Evolutionary conservation across 2,888 invertebrate genomes (phyloP).

Genomic region (Atrina japonica): DNA sequence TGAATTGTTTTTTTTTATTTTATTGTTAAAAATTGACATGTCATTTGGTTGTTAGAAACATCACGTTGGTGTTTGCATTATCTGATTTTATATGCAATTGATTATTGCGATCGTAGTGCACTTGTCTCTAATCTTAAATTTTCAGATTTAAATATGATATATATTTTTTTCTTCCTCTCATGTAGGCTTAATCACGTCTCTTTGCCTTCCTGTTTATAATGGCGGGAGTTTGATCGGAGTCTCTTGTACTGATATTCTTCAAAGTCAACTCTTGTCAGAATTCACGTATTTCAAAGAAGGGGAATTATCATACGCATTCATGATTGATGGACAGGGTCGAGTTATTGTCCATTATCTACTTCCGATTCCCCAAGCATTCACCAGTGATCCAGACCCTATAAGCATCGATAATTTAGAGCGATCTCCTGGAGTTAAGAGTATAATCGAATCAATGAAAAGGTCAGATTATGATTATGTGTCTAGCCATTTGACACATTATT

Average conservation of each 20-base stretch:
- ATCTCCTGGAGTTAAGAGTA: conserved; percentile 1
- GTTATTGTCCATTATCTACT: conserved; percentile 27
- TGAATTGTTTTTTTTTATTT: too few relatives aligned
- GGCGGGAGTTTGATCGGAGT: conserved; percentile 12
- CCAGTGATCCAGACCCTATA: conserved; percentile 15
- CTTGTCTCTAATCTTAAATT: too few relatives aligned
- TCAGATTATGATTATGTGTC: background rate
- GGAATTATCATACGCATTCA: conserved; percentile 33
- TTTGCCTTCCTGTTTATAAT: conserved; percentile 20
- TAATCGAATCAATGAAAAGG: conserved; percentile 28
- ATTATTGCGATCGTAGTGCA: too few relatives aligned
- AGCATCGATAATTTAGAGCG: conserved; percentile 21
- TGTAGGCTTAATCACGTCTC: conserved; percentile 12
- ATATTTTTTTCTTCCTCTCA: background rate
- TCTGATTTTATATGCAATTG: too few relatives aligned
- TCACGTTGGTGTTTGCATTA: too few relatives aligned
- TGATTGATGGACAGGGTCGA: conserved; percentile 30
- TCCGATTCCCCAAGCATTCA: conserved; percentile 16
- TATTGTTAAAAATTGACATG: too few relatives aligned
- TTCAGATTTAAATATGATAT: too few relatives aligned
- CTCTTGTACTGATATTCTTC: conserved; percentile 8
- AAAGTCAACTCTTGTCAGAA: conserved; percentile 20
- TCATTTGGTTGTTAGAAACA: too few relatives aligned
- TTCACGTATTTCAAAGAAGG: conserved; percentile 33
- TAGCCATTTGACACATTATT: background rate